Percentiles rank a stretch among this genome's conserved stretches.
phyloP scores from a whole-genome alignment of 1,140 invertebrate species.

The Drosophila varians region DNA sequence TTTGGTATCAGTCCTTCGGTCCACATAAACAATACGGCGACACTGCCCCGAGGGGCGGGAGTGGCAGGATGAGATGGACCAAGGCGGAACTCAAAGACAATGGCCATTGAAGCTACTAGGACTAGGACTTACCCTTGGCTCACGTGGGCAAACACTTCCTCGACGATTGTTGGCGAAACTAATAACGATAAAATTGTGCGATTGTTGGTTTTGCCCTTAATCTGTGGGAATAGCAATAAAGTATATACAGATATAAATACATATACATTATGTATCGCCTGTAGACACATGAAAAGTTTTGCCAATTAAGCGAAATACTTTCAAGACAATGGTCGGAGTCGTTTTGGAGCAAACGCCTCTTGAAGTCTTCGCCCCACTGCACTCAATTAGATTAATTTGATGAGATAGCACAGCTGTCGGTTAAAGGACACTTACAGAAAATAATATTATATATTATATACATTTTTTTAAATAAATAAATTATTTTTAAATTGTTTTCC shows the following conservation, averaged over 20 bases:
- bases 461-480: not conserved
- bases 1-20: constrained; percentile 45
- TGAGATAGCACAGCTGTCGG: constrained; percentile 44
- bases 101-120: constrained; percentile 38
- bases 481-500: not conserved
- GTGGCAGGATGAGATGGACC: not conserved
- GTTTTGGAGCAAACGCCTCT: constrained; percentile 3
- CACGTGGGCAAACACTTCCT: constrained; percentile 71
- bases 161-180: constrained; percentile 80
- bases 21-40: constrained; percentile 52
- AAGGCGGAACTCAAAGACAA: constrained; percentile 42
- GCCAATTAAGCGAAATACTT: constrained; percentile 77
- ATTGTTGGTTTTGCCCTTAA: constrained; percentile 83
- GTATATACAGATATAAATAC: constrained; percentile 43
- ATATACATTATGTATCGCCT: constrained; percentile 42
- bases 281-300: constrained; percentile 77
- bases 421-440: constrained; percentile 1
- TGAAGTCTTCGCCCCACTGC: constrained; percentile 32
- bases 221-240: constrained; percentile 80
- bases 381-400: constrained; percentile 78
- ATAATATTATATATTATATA: not conserved
- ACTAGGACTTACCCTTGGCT: constrained; percentile 70
- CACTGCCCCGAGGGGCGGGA: constrained; percentile 20
- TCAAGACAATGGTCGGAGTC: constrained; percentile 41
- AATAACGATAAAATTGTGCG: constrained; percentile 83